Evolutionary conservation across 2,113 vertebrate genomes (phyloP).

Genomic region (Plotosus lineatus): DNA sequence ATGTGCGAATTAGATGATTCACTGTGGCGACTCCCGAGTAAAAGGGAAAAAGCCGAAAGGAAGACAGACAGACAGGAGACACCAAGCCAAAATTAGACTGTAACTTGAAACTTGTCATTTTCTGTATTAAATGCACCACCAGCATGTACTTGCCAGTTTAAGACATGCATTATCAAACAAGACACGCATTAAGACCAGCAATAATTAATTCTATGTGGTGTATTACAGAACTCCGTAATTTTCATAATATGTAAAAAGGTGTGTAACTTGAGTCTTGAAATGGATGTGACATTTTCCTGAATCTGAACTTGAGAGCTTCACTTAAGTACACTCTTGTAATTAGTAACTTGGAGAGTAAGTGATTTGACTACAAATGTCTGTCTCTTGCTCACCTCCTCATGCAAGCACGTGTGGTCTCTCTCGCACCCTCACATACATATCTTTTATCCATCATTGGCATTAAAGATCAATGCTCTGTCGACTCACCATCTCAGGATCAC

Average conservation of each 20-base stretch:
- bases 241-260: not conserved
- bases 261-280: not conserved
- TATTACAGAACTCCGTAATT: not conserved
- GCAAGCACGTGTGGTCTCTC: not conserved
- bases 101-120: not conserved
- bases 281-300: not conserved
- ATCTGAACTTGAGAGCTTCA: not conserved
- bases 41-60: too few relatives aligned
- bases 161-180: not conserved
- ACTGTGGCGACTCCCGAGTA: too few relatives aligned
- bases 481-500: conserved; percentile 79
- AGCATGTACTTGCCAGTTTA: not conserved
- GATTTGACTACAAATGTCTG: not conserved
- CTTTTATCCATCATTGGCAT: not conserved
- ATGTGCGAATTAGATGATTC: too few relatives aligned
- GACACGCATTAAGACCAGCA: too few relatives aligned
- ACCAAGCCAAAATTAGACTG: not conserved
- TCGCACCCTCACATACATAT: not conserved
- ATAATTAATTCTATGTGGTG: too few relatives aligned
- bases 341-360: not conserved
- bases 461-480: not conserved
- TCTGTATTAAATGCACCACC: not conserved
- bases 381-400: not conserved
- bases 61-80: too few relatives aligned
- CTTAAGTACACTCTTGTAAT: not conserved